Evolutionary conservation across 2,797 vertebrate genomes (phyloP), one percentile per base, ranked within the genome.

Genomic region (Ctenopoma multispine): DNA sequence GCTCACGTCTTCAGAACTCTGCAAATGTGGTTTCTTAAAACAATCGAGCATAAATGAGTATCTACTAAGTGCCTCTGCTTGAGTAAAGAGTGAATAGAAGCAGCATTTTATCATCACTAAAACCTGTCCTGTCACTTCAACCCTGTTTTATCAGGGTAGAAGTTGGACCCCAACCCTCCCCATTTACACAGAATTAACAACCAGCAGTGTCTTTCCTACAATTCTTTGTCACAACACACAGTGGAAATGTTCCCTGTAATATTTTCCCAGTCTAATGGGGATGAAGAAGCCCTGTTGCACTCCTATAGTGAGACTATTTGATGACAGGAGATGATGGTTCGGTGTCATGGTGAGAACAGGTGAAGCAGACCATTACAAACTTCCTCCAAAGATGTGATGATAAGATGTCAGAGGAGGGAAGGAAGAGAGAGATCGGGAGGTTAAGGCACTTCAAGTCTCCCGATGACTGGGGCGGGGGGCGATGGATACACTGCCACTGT

Each of bases 401-500:
- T 41, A 38, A 40, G 18, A 69, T n/a, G 53, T 69, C 49, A 31
- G 68, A 44, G 41, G 44, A 24, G 23, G 64, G 43, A 47, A 15
- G 46, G 47, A 36, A 34, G 31, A 34, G 31, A 34, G 61, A 41
- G 31, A 77, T 86, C 80, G 83, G 88, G 90, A 92, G 91, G 89
- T 90, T 92, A 94, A 95, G 94, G 94, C 94, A 95, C 94, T 94
- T 93, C 78, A 80, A 88, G 90, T 90, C 91, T 93, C 92, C 92
- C 89, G 86, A 87, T 77, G 72, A 55, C 24, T 69, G 49, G 55
- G 63, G 50, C 51, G 21, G 56, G 7, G 72, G 80, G 49, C 8
- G 59, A 73, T 56, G 75, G 73, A 66, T 23, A 75, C 43, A 49
- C 17, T 10, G 60, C 29, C 1, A 53, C 89, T 89, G 83, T 90